phyloP scores from a whole-genome alignment of 2,113 vertebrate species.

The Protomyctophum bolini region DNA sequence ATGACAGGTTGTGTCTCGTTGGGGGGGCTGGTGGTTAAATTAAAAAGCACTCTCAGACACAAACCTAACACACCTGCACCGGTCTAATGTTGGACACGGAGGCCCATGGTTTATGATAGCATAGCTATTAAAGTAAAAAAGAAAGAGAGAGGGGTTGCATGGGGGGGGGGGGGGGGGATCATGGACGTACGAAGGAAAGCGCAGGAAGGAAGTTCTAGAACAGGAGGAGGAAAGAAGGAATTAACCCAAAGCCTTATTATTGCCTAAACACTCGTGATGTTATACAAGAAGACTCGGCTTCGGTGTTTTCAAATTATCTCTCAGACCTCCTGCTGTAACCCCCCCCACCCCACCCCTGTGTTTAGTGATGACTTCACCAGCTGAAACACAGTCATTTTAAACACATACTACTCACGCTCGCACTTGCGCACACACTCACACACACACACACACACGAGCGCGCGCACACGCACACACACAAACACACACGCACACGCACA shows the following conservation, averaged over 20 bases:
- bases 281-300: background rate
- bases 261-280: background rate
- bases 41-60: conserved; percentile 38
- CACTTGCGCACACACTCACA: background rate
- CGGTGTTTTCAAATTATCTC: background rate
- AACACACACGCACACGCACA: background rate
- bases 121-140: too few species aligned
- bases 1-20: conserved; percentile 22
- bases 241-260: background rate
- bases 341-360: background rate
- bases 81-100: conserved; percentile 43
- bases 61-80: conserved; percentile 28
- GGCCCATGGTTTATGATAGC: conserved; percentile 18
- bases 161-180: background rate
- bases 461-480: conserved; percentile 3
- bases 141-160: background rate
- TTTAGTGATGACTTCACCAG: conserved; percentile 9
- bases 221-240: conserved; percentile 1
- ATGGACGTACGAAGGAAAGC: background rate
- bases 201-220: background rate
- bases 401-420: background rate
- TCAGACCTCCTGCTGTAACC: background rate
- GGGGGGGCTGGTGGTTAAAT: conserved; percentile 44
- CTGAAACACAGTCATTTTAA: conserved; percentile 24
- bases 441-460: background rate